Conservation (phyloP, 1,140 invertebrate species). For the Papilio aristodemus region DNA sequence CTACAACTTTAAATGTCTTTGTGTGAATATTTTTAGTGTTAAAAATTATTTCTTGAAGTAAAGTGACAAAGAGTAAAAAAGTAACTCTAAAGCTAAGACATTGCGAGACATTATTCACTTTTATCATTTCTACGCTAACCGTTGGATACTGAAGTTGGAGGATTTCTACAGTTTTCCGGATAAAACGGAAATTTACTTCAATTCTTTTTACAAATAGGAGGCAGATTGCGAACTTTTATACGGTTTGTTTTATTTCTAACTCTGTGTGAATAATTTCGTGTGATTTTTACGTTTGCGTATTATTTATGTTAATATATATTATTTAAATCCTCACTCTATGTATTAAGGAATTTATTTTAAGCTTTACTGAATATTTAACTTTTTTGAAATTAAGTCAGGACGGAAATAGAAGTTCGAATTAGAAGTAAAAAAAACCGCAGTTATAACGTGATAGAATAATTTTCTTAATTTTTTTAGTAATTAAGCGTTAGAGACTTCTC, state of each 20-base stretch:
- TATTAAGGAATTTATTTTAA: too few species aligned
- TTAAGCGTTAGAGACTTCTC: too few species aligned
- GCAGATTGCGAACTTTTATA: slow-evolving; percentile 22
- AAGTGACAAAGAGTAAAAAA: slow-evolving; percentile 31
- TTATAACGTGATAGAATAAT: too few species aligned
- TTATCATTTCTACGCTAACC: slow-evolving; percentile 34
- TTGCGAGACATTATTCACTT: slow-evolving; percentile 34
- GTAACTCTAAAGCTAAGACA: slow-evolving; percentile 30
- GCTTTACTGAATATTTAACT: too few species aligned
- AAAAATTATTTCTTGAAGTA: slow-evolving; percentile 26
- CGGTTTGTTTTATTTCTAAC: slow-evolving; percentile 17
- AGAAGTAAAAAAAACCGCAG: too few species aligned
- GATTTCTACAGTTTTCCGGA: slow-evolving; percentile 32
- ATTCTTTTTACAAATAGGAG: slow-evolving; percentile 33
- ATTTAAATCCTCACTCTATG: not conserved
- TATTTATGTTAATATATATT: slow-evolving; percentile 5
- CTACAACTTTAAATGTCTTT: not conserved
- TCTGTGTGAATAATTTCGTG: not conserved
- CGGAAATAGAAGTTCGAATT: too few species aligned
- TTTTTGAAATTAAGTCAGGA: too few species aligned
- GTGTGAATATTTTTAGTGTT: slow-evolving; percentile 1
- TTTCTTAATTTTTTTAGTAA: too few species aligned
- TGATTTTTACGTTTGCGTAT: not conserved
- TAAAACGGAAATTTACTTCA: slow-evolving; percentile 34
- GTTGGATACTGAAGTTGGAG: slow-evolving; percentile 34